phyloP scores from a whole-genome alignment of 2,113 vertebrate species.

The Orycteropus afer region DNA sequence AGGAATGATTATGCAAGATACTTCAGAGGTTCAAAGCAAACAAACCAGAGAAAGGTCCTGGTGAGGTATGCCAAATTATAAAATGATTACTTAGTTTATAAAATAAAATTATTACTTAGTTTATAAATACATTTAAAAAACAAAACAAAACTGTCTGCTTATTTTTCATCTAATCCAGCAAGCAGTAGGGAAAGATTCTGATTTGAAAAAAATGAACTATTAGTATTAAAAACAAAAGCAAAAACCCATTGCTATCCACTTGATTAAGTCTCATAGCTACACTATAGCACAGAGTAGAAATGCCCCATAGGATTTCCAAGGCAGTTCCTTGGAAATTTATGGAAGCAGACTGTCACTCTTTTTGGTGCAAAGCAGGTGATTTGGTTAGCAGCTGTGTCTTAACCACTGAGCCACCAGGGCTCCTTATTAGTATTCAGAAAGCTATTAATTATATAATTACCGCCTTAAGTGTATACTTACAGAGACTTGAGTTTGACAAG shows the following conservation, averaged over 20 bases:
- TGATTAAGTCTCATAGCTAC: no score
- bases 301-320: no score
- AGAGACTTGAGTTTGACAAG: constrained; percentile 94
- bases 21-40: background rate
- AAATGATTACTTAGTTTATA: no score
- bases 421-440: constrained; percentile 26
- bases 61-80: background rate
- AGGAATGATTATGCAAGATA: background rate
- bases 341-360: no score
- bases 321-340: no score
- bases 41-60: background rate
- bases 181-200: background rate
- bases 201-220: constrained; percentile 6
- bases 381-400: no score
- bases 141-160: constrained; percentile 2
- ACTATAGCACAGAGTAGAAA: no score
- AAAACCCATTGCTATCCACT: no score
- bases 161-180: background rate
- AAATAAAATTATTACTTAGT: no score
- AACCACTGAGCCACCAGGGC: background rate
- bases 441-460: background rate
- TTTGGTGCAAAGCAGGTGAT: no score
- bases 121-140: constrained; percentile 17
- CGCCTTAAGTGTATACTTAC: constrained; percentile 88
- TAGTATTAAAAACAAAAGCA: constrained; percentile 30